These are phyloP conservation scores for Hirtodrosophila trivittata DNA, from an alignment of 2,888 invertebrate species.

Conservation along the genomic window DNA sequence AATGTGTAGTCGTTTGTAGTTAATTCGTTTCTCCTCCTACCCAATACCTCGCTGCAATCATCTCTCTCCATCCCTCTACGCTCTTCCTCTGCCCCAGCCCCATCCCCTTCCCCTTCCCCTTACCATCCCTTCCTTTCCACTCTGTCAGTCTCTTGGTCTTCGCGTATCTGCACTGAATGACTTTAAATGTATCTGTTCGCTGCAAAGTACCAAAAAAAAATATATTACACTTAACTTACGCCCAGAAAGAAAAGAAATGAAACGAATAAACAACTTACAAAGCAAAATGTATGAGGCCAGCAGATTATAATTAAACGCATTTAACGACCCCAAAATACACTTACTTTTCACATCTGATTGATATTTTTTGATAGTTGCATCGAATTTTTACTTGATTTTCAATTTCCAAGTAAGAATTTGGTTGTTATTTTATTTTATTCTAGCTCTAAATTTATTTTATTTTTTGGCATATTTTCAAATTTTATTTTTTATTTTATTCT, in stretches of 20 bases:
- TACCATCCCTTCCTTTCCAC: background rate
- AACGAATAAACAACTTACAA: conserved; percentile 31
- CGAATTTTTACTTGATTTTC: no score
- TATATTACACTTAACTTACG: conserved; percentile 58
- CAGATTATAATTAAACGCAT: conserved; percentile 8
- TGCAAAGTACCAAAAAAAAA: conserved; percentile 64
- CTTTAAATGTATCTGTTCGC: conserved; percentile 67
- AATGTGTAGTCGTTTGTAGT: conserved; percentile 82
- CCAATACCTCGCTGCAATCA: conserved; percentile 23
- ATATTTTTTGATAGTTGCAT: no score
- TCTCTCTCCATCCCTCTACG: background rate
- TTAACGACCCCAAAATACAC: conserved; percentile 8
- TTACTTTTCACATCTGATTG: no score
- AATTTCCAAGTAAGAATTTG: no score
- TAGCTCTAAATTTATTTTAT: no score
- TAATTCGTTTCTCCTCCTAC: conserved; percentile 69
- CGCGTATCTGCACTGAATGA: conserved; percentile 71
- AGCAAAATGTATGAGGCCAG: conserved; percentile 25
- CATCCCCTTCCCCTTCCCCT: background rate
- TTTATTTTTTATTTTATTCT: no score
- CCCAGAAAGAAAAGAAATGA: conserved; percentile 29
- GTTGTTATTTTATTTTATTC: no score
- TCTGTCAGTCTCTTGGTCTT: background rate
- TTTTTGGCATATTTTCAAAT: no score
- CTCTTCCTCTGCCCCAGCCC: background rate